These are phyloP conservation scores for Coenonympha arcania DNA, from an alignment of 2,888 invertebrate genomes.

Conservation along the genomic window DNA sequence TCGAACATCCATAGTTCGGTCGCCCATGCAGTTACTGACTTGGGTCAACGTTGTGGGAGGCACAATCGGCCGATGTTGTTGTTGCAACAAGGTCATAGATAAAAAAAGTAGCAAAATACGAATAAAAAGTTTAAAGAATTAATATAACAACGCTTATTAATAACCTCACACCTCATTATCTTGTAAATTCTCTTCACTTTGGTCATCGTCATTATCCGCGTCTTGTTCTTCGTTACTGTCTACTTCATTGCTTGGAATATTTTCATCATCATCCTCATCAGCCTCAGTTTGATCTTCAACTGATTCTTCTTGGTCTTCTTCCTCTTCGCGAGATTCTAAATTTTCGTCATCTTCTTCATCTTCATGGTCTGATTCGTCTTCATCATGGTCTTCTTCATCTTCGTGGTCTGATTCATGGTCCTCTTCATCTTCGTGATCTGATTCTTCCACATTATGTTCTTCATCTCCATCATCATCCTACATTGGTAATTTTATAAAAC, in stretches of 20 bases:
- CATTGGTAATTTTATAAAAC: neutral
- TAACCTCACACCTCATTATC: slow-evolving; percentile 27
- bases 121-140: no score
- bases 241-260: slow-evolving; percentile 34
- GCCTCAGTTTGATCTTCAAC: slow-evolving; percentile 38
- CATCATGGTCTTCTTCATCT: neutral
- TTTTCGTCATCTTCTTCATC: slow-evolving; percentile 28
- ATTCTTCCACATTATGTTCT: slow-evolving; percentile 44
- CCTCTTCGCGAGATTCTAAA: slow-evolving; percentile 33
- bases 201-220: slow-evolving; percentile 34
- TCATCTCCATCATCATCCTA: slow-evolving; percentile 20
- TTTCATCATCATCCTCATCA: slow-evolving; percentile 34
- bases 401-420: slow-evolving; percentile 26
- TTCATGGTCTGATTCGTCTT: neutral
- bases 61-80: neutral
- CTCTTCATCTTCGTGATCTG: slow-evolving; percentile 36
- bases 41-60: neutral
- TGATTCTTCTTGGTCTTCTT: slow-evolving; percentile 37
- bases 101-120: no score
- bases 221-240: slow-evolving; percentile 34
- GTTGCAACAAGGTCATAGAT: neutral
- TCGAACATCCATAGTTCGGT: slow-evolving; percentile 1
- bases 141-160: neutral
- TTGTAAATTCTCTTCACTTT: slow-evolving; percentile 31
- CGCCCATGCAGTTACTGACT: neutral